A percentile compares a stretch with the other conserved stretches of the same genome.
Conservation (phyloP, 2,797 vertebrate genomes). For the Heteromormyrus szaboi region DNA sequence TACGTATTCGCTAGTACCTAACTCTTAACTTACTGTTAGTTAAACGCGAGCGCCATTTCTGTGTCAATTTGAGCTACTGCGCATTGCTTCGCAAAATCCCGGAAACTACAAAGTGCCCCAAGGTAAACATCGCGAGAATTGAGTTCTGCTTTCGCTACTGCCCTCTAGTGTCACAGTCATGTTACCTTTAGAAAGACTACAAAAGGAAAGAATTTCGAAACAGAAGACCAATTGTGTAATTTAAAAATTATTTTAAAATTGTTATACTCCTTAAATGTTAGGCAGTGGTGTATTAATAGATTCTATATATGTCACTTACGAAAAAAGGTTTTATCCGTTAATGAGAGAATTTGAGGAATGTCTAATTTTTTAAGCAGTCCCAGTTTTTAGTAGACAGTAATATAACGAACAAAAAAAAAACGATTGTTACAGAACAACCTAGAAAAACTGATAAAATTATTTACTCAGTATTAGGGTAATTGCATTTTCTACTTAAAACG, state of each 20-base stretch:
- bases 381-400: neutral
- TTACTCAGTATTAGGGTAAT: neutral
- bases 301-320: neutral
- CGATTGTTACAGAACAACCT: neutral
- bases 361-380: neutral
- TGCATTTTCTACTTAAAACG: neutral
- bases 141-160: neutral
- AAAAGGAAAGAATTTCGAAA: neutral
- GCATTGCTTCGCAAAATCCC: constrained; percentile 30
- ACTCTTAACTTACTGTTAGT: constrained; percentile 22
- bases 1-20: constrained; percentile 8
- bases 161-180: neutral
- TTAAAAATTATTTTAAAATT: neutral
- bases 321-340: neutral
- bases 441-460: neutral
- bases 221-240: neutral
- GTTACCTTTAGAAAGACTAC: neutral
- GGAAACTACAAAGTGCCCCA: constrained; percentile 22
- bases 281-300: neutral
- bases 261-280: neutral
- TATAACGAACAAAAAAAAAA: neutral
- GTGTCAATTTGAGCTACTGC: constrained; percentile 29
- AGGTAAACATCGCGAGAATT: constrained; percentile 28
- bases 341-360: neutral
- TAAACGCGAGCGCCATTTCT: constrained; percentile 42